Conservation (phyloP, 37 sponge, comb jelly and placozoan genomes). For the Agelas oroides region DNA sequence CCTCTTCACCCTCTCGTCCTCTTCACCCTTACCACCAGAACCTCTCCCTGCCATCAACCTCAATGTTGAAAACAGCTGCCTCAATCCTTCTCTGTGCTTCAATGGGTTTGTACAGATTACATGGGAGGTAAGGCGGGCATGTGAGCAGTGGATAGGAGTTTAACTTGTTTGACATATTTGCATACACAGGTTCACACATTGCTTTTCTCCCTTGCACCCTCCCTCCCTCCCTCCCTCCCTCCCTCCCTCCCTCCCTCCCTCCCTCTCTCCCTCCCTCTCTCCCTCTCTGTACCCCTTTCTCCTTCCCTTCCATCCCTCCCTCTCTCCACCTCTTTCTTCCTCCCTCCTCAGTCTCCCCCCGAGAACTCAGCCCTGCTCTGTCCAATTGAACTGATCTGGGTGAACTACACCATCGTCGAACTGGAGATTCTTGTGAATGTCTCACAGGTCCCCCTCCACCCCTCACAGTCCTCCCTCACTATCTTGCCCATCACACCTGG, state of each 20-base stretch:
- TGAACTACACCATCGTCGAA: conserved; percentile 42
- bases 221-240: too few species aligned
- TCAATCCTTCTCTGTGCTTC: conserved; percentile 18
- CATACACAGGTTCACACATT: too few species aligned
- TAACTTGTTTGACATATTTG: too few species aligned
- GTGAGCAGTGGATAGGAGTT: too few species aligned
- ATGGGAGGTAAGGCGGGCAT: conserved; percentile 11
- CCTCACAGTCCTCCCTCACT: neutral
- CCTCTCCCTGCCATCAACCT: conserved; percentile 8
- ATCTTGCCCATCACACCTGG: conserved; percentile 36
- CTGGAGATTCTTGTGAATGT: conserved; percentile 16
- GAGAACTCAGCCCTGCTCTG: conserved; percentile 38
- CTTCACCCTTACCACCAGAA: neutral
- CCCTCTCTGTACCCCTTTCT: too few species aligned
- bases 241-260: neutral
- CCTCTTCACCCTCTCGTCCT: too few species aligned
- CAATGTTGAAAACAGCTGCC: neutral
- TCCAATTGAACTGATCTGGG: conserved; percentile 2
- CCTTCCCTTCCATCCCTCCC: too few species aligned
- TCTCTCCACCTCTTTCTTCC: too few species aligned
- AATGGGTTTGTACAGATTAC: conserved; percentile 1
- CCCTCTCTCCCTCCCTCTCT: neutral
- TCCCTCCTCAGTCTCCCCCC: neutral
- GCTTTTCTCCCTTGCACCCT: too few species aligned
- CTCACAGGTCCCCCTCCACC: neutral